These are phyloP conservation scores for Cephalotes varians DNA, from an alignment of 2,888 invertebrate species.

Conservation along the genomic window DNA sequence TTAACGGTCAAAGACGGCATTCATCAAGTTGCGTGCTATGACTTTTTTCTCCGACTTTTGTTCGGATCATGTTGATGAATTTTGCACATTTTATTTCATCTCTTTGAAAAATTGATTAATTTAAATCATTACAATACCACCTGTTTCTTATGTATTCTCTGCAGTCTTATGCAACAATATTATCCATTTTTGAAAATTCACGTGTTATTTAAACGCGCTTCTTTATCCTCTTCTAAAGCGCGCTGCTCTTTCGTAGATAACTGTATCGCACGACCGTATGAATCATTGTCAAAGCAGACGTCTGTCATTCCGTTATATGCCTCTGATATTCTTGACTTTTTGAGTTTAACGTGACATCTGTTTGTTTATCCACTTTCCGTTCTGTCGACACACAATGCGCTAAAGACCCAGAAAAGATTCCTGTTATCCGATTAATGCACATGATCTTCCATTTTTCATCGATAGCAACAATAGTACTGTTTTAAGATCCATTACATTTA, in stretches of 20 bases:
- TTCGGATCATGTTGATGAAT: not conserved
- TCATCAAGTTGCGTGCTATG: not conserved
- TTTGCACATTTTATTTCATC: not conserved
- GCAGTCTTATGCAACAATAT: not conserved
- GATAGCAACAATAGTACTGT: not conserved
- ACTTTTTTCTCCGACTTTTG: not conserved
- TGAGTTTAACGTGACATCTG: constrained; percentile 27
- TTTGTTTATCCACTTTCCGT: constrained; percentile 40
- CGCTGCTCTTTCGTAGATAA: constrained; percentile 49
- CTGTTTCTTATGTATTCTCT: not conserved
- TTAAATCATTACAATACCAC: not conserved
- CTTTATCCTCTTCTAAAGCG: constrained; percentile 27
- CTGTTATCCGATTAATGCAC: constrained; percentile 16
- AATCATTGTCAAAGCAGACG: constrained; percentile 63
- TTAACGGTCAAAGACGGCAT: not conserved
- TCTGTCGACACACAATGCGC: not conserved
- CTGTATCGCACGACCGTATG: constrained; percentile 59
- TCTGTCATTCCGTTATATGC: constrained; percentile 59
- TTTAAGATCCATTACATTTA: not conserved
- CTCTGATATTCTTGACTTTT: constrained; percentile 48
- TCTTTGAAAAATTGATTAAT: not conserved
- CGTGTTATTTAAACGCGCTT: not conserved
- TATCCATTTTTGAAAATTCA: not conserved
- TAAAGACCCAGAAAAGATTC: not conserved
- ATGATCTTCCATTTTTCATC: not conserved